Base-by-base conservation (phyloP, 2,888 invertebrate genomes). In the Drosophila stalkeri region DNA sequence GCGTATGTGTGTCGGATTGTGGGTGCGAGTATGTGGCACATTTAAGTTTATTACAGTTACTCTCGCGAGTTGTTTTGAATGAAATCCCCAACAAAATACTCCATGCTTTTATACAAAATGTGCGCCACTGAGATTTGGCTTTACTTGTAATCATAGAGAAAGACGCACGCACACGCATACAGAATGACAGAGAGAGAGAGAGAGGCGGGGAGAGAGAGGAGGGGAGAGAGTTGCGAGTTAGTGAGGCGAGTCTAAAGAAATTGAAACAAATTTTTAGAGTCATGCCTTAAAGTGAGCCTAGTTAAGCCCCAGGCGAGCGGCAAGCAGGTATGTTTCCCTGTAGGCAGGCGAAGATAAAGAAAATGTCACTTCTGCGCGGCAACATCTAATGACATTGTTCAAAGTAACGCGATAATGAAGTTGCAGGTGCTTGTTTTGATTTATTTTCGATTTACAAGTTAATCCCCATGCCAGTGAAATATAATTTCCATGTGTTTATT, bases 401-500 rank as follows among this genome's bases (percentile, higher is more conserved):
- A 56, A 59, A 55, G 63, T 35, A 57, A 52, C n/a, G 55, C 27
- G 44, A 75, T 74, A 74, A 81, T 77, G 54, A 77, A 54, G 66
- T 71, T 75, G 72, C 78, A 77, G 71, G 69, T 70, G 85, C 35
- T 81, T 80, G 63, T 74, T 65, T 77, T 85, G 90, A 90, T 90
- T 85, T 85, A 86, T 80, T 73, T 80, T 73, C 84, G 80, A 86
- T 83, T 86, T 89, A 89, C 87, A 89, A 76, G 77, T 66, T 81
- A 86, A 81, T 90, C 84, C 77, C 63, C 68, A 44, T 62, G 51
- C 8, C 27, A 72, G 64, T 80, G 87, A 86, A 89, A 86, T 90
- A 90, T 90, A 86, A 89, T 86, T 86, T 86, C 63, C 62, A 79
- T 82, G 82, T 85, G 80, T 79, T 85, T 85, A 75, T 80, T 89